Evolutionary conservation across 2,888 invertebrate species (phyloP).

Genomic region (Parapristionchus giblindavisi): DNA sequence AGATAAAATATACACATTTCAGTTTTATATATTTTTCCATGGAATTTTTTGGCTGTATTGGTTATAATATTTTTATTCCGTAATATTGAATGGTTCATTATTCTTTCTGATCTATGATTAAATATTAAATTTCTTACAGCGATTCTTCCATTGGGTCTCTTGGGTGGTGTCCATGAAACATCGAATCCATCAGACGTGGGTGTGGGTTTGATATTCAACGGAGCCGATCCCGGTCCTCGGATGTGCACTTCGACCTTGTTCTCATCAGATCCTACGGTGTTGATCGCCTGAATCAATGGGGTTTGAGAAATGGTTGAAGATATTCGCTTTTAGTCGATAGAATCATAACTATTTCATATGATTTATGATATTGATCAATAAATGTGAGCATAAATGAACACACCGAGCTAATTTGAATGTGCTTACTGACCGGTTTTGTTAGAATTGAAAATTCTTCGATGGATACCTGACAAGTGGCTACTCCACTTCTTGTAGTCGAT

Average conservation of each 20-base stretch:
- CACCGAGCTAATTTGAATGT: too few species aligned
- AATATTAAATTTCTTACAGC: slow-evolving; percentile 47
- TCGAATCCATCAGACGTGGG: slow-evolving; percentile 67
- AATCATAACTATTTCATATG: too few species aligned
- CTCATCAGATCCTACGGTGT: slow-evolving; percentile 62
- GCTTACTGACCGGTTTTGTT: neutral
- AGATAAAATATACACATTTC: too few species aligned
- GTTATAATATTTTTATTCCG: neutral
- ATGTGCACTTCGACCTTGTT: slow-evolving; percentile 62
- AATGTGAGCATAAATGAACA: neutral
- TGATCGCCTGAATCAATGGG: slow-evolving; percentile 56
- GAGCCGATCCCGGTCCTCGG: slow-evolving; percentile 64
- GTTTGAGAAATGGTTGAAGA: too few species aligned
- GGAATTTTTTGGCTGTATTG: slow-evolving; percentile 23
- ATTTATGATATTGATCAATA: too few species aligned
- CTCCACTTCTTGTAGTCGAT: slow-evolving; percentile 63
- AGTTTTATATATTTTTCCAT: neutral
- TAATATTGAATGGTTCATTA: neutral
- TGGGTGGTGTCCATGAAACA: slow-evolving; percentile 65
- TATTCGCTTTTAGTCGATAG: too few species aligned
- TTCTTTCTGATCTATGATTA: neutral
- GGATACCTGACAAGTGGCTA: slow-evolving; percentile 61
- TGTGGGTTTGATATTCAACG: slow-evolving; percentile 57
- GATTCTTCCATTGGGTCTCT: slow-evolving; percentile 63
- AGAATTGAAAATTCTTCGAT: too few species aligned